These are phyloP conservation scores for Tetanocera ferruginea DNA, from an alignment of 2,888 invertebrate genomes.

Conservation along the genomic window DNA sequence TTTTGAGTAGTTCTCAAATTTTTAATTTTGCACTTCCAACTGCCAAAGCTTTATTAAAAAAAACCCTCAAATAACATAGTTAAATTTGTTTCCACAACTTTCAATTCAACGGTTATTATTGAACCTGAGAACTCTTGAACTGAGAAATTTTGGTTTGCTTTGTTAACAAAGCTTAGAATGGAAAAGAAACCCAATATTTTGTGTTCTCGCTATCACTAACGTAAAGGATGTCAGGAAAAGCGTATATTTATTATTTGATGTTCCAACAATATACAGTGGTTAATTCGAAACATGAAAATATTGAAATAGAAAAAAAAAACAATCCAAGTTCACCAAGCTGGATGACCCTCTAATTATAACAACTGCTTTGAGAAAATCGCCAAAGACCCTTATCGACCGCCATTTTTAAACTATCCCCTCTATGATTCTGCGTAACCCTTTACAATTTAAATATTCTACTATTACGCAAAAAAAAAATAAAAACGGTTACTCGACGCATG, in stretches of 20 bases:
- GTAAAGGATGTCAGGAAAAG: no score
- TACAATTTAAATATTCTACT: not conserved
- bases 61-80: no score
- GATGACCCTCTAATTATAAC: slow-evolving; percentile 29
- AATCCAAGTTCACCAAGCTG: not conserved
- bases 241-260: not conserved
- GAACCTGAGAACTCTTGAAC: no score
- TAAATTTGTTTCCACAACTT: no score
- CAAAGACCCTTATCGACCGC: slow-evolving; percentile 4
- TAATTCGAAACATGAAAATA: not conserved
- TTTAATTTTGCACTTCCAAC: no score
- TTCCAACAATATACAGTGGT: not conserved
- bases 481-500: slow-evolving; percentile 2
- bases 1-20: no score
- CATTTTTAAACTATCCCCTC: slow-evolving; percentile 5
- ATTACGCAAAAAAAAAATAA: not conserved
- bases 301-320: not conserved
- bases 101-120: no score
- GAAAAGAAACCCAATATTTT: no score
- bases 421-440: slow-evolving; percentile 10
- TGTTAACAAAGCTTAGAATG: no score
- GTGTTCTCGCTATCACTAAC: no score
- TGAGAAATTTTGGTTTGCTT: no score
- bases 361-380: not conserved
- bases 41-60: no score